phyloP scores from a whole-genome alignment of 2,888 invertebrate genomes.

The Lucinisca nassula region DNA sequence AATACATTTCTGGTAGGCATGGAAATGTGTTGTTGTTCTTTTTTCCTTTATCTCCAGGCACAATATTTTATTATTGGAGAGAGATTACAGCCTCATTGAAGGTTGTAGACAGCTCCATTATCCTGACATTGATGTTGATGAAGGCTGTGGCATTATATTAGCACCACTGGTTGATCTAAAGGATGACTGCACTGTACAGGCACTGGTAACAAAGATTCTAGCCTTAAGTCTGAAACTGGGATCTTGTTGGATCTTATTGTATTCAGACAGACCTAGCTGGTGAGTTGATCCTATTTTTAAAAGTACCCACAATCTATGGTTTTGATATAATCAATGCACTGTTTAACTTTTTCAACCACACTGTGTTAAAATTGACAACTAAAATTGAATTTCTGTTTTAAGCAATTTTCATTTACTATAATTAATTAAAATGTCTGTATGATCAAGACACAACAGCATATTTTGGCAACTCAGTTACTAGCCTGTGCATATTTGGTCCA shows the following conservation, averaged over 20 bases:
- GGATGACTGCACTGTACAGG: constrained; percentile 66
- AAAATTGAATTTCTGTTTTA: no score
- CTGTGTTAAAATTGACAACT: no score
- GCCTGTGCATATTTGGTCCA: no score
- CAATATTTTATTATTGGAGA: constrained; percentile 72
- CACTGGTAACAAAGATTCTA: constrained; percentile 66
- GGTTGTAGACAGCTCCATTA: constrained; percentile 38
- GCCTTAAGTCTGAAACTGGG: constrained; percentile 72
- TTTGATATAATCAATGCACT: no score
- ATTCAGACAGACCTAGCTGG: constrained; percentile 43
- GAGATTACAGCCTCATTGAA: constrained; percentile 67
- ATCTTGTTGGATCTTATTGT: constrained; percentile 74
- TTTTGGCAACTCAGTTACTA: no score
- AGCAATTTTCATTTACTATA: no score
- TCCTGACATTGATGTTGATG: constrained; percentile 78
- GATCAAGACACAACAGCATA: no score
- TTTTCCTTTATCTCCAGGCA: constrained; percentile 59
- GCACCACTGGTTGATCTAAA: constrained; percentile 57
- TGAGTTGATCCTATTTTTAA: no score
- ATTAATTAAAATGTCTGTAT: no score
- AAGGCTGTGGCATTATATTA: constrained; percentile 72
- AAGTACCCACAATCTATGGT: no score
- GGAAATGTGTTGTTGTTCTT: not conserved
- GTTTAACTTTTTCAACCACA: no score
- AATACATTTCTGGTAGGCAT: no score